Evolutionary conservation across 2,113 vertebrate species (phyloP).

Genomic region (Beaufortia kweichowensis): DNA sequence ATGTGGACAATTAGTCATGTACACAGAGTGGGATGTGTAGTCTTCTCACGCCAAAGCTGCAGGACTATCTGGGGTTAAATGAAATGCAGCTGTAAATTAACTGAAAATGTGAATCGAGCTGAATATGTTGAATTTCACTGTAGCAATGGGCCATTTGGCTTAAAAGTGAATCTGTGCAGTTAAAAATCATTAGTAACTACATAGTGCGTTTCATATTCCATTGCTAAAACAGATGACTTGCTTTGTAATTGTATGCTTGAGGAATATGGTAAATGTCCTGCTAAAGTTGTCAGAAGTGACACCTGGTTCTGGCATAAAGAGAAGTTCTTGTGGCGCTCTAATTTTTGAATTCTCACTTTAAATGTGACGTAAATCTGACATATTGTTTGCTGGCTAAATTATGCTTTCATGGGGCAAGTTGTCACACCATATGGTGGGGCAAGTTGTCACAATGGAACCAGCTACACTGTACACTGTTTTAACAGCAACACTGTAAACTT

Average conservation of each 20-base stretch:
- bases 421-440: not conserved
- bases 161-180: constrained; percentile 1
- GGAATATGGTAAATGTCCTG: constrained; percentile 8
- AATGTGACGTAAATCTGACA: not conserved
- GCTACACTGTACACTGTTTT: not conserved
- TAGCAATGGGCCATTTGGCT: not conserved
- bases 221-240: constrained; percentile 60
- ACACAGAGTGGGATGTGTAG: constrained; percentile 35
- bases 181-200: not conserved
- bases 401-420: not conserved
- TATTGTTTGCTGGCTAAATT: not conserved
- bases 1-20: constrained; percentile 59
- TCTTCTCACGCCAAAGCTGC: constrained; percentile 60
- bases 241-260: constrained; percentile 6
- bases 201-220: constrained; percentile 25
- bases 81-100: not conserved
- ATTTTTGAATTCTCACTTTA: not conserved
- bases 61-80: not conserved
- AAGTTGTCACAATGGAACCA: not conserved
- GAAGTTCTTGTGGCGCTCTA: not conserved
- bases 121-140: not conserved
- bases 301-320: not conserved
- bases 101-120: not conserved
- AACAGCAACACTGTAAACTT: no score
- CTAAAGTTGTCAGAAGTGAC: not conserved